phyloP scores from a whole-genome alignment of 2,797 vertebrate genomes.

The Agapornis canus region DNA sequence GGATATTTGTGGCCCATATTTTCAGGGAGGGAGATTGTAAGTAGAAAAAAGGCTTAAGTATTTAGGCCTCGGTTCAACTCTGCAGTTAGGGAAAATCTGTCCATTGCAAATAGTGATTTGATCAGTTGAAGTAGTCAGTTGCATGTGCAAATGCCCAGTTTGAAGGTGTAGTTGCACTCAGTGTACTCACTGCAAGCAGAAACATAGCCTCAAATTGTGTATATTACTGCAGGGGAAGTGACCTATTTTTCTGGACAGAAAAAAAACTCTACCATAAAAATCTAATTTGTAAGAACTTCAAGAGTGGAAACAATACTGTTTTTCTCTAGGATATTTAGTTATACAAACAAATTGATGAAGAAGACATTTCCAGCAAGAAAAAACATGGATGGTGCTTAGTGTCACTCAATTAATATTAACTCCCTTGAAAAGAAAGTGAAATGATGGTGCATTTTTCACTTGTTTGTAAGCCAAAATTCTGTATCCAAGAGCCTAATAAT shows the following conservation, averaged over 20 bases:
- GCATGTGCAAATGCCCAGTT: neutral
- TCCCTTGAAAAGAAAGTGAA: neutral
- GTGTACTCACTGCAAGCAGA: neutral
- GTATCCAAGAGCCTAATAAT: neutral
- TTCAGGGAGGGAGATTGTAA: conserved; percentile 33
- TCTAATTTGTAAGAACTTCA: neutral
- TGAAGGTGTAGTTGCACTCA: neutral
- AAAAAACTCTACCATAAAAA: neutral
- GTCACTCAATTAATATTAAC: neutral
- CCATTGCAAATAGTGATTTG: neutral
- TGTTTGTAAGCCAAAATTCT: neutral
- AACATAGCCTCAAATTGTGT: neutral
- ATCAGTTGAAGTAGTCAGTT: neutral
- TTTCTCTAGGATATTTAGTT: neutral
- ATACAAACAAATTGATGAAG: conserved; percentile 2
- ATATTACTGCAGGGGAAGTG: neutral
- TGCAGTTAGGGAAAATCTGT: neutral
- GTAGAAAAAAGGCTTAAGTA: conserved; percentile 49
- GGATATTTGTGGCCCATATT: conserved; percentile 56
- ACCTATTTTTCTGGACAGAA: conserved; percentile 39
- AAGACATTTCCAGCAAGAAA: neutral
- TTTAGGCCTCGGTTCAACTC: neutral
- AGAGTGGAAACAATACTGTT: neutral
- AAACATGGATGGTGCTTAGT: neutral
- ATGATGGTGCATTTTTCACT: neutral